Percentiles rank a stretch among this genome's conserved stretches.
These are phyloP conservation scores for Periophthalmus magnuspinnatus DNA, from an alignment of 2,797 vertebrate species.

Conservation along the genomic window DNA sequence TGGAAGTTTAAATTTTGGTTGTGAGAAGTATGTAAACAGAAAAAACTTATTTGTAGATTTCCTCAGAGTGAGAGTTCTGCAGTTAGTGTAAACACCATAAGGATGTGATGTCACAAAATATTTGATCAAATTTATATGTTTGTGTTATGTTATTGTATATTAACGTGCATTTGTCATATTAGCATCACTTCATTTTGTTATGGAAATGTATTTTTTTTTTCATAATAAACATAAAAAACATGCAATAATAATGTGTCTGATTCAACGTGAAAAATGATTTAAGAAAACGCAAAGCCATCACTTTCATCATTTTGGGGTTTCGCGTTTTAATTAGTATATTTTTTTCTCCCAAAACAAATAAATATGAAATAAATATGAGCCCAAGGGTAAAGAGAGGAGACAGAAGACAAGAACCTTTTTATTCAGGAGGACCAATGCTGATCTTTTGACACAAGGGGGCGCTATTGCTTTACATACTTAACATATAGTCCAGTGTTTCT, in stretches of 20 bases:
- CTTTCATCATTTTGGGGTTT: too few relatives aligned
- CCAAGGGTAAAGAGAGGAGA: background rate
- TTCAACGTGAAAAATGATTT: too few relatives aligned
- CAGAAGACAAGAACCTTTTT: background rate
- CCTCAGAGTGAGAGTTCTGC: conserved; percentile 27
- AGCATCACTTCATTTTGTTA: too few relatives aligned
- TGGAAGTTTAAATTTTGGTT: too few relatives aligned
- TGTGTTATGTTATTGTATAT: background rate
- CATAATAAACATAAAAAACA: too few relatives aligned
- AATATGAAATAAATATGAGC: background rate
- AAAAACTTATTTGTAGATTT: background rate
- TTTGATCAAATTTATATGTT: background rate
- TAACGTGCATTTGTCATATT: too few relatives aligned
- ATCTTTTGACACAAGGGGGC: background rate
- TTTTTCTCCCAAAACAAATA: background rate
- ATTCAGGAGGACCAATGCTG: too few relatives aligned
- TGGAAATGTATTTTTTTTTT: too few relatives aligned
- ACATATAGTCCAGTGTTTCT: too few relatives aligned
- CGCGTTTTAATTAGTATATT: too few relatives aligned
- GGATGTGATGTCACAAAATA: conserved; percentile 49
- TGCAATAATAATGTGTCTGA: too few relatives aligned
- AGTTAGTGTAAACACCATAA: background rate
- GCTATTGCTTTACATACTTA: background rate
- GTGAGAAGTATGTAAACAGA: background rate
- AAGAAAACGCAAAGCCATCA: too few relatives aligned